Percentiles rank a stretch among this genome's conserved stretches.
Conservation (phyloP, 2,113 vertebrate genomes). For the Tor tambroides region DNA sequence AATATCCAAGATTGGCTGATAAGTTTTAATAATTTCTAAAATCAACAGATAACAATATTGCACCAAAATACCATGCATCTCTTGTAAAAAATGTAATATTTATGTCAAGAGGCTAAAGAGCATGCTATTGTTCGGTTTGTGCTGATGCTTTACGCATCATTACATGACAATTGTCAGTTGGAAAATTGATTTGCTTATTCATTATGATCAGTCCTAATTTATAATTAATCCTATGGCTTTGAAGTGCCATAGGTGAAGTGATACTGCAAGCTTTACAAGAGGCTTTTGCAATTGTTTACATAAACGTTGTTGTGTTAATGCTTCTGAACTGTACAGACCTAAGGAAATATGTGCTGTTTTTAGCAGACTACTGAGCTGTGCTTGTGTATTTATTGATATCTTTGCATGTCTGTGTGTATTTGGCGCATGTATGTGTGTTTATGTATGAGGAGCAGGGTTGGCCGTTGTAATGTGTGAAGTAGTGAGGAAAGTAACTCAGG, state of each 20-base stretch:
- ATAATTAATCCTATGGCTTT: not conserved
- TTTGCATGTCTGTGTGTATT: not conserved
- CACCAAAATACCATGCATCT: not conserved
- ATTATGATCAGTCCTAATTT: not conserved
- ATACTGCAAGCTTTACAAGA: not conserved
- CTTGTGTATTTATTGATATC: not conserved
- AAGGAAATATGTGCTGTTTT: constrained; percentile 18
- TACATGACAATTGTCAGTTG: not conserved
- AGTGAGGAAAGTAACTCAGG: constrained; percentile 85
- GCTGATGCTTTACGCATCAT: not conserved
- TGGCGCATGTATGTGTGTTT: constrained; percentile 18
- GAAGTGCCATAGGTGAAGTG: too few relatives aligned
- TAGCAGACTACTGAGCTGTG: constrained; percentile 17
- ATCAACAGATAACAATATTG: not conserved
- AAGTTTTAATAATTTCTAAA: not conserved
- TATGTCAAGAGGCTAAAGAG: not conserved
- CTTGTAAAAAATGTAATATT: not conserved
- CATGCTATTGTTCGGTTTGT: not conserved
- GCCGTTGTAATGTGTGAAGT: constrained; percentile 85
- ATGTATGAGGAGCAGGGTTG: constrained; percentile 37
- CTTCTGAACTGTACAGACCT: constrained; percentile 35
- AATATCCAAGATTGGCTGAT: not conserved
- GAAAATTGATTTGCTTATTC: not conserved
- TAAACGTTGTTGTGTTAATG: not conserved
- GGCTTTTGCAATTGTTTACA: constrained; percentile 42